Evolutionary conservation across 2,113 vertebrate genomes (phyloP), one percentile per base, ranked within the genome.

Genomic region (Hippopotamus amphibius): DNA sequence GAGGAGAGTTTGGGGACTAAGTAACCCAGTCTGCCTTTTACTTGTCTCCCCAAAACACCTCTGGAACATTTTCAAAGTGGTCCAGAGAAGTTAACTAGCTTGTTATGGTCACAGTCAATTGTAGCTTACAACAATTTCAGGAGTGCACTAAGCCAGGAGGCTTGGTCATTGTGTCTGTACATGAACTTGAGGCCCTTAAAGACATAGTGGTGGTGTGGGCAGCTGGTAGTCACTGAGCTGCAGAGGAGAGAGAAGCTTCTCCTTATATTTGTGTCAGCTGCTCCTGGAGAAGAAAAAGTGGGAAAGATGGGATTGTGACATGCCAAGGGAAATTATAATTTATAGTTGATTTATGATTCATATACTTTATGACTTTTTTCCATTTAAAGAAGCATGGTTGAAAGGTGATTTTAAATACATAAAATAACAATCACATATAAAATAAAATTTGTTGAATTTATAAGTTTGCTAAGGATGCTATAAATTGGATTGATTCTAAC

Each of bases 371-470:
- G 37, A 28, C 4, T 10, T 85, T 71, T 82, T 81, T 80, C 57
- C 76, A 46, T 74, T 83, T 76, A 71, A 82, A 90, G 68, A 92
- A 93, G 21, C 41, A 59, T 82, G 41, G 6, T 63, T 74, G 59
- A 92, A 94, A 91, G 21, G 3, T 59, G 24, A 79, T 79, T 94
- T 96, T 94, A 84, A 85, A 53, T 69, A 6, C 41, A 65, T 33
- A 17, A 33, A 12, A 26, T 65, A 79, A 59, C 24, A 85, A 21
- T 85, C 26, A 61, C 5, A 80, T 30, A 71, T 61, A 16, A 88
- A 80, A 80, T 80, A 3, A 88, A 95, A 53, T 74, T 71, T 50
- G 1, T 59, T 59, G 6, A 55, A 69, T 65, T 81, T 7, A 13
- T 55, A 82, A 61, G 2, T 76, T 87, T 50, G 71, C 19, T 66